Conservation (phyloP, 2,888 invertebrate genomes). For the Tromatobia lineatoria region DNA sequence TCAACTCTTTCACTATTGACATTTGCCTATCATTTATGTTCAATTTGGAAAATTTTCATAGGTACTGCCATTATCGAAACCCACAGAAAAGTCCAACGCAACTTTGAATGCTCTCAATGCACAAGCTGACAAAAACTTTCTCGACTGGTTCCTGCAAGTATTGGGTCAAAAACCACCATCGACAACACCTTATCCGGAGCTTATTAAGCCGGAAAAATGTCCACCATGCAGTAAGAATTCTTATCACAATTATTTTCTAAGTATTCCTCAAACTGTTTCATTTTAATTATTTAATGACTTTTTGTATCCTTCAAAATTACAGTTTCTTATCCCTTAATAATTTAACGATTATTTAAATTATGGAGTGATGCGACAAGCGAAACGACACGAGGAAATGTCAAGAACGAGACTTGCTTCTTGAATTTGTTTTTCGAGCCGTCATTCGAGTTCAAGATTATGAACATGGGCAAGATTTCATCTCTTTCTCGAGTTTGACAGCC, state of each 20-base stretch:
- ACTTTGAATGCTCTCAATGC: constrained; percentile 24
- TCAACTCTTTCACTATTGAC: neutral
- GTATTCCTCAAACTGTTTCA: neutral
- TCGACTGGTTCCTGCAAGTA: constrained; percentile 74
- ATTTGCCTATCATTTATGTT: neutral
- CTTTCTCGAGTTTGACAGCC: too few relatives aligned
- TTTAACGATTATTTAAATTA: neutral
- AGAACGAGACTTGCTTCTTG: too few relatives aligned
- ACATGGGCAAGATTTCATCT: too few relatives aligned
- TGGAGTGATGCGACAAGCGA: too few relatives aligned
- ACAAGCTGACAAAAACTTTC: constrained; percentile 70
- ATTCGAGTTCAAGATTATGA: too few relatives aligned
- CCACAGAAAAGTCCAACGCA: constrained; percentile 20
- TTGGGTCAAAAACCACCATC: constrained; percentile 72
- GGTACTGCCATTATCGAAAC: neutral
- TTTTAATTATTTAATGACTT: too few relatives aligned
- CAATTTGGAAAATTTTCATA: constrained; percentile 17
- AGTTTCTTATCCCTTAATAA: neutral
- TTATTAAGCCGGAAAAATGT: constrained; percentile 85
- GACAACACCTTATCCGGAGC: constrained; percentile 75
- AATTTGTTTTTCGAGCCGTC: too few relatives aligned
- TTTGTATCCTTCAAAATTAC: too few relatives aligned
- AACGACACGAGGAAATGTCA: too few relatives aligned
- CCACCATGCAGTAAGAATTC: constrained; percentile 87
- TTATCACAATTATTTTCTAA: neutral